A percentile compares a stretch with the other conserved stretches of the same genome.
These are phyloP conservation scores for Lepidochitona cinerea DNA, from an alignment of 2,888 invertebrate species.

Conservation along the genomic window DNA sequence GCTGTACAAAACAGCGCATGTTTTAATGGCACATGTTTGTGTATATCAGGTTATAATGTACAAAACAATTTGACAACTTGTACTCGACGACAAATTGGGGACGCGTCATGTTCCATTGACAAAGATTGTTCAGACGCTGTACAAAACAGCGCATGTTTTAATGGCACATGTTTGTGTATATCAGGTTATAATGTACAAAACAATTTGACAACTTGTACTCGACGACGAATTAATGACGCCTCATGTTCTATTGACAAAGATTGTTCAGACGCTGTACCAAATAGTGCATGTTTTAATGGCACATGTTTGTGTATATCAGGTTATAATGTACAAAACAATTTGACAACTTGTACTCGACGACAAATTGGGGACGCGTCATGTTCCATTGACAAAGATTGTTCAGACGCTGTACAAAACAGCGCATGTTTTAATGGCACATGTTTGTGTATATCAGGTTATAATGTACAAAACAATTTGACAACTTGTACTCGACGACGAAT, in stretches of 20 bases:
- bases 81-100: conserved; percentile 30
- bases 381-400: conserved; percentile 11
- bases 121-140: conserved; percentile 42
- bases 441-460: conserved; percentile 19
- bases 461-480: not conserved
- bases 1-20: conserved; percentile 33
- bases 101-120: conserved; percentile 29
- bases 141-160: conserved; percentile 36
- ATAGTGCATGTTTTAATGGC: conserved; percentile 16
- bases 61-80: conserved; percentile 21
- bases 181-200: not conserved
- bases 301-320: conserved; percentile 36
- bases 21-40: conserved; percentile 21
- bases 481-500: conserved; percentile 19
- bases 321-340: conserved; percentile 7
- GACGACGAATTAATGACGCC: conserved; percentile 16
- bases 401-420: conserved; percentile 18
- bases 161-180: conserved; percentile 9
- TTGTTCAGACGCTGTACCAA: conserved; percentile 17
- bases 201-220: conserved; percentile 9
- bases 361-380: conserved; percentile 2
- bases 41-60: conserved; percentile 25
- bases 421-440: conserved; percentile 18
- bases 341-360: conserved; percentile 23
- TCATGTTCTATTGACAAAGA: conserved; percentile 14